Percentiles rank a stretch among this genome's conserved stretches.
Conservation (phyloP, 2,797 vertebrate genomes). For the Neopelma chrysocephalum region DNA sequence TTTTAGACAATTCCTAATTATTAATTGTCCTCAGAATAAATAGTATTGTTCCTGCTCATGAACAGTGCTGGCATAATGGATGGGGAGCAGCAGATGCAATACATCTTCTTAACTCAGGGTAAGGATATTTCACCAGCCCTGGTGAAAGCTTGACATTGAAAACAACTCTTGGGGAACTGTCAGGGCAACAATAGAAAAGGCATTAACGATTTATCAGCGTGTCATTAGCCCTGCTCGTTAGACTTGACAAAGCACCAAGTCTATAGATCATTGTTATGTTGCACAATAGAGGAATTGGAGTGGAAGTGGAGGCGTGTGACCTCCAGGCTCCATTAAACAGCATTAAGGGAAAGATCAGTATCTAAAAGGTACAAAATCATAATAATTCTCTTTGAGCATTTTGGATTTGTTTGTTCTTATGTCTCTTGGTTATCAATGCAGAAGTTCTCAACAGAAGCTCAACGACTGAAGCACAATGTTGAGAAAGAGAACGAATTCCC, state of each 20-base stretch:
- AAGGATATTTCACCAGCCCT: neutral
- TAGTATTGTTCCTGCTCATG: neutral
- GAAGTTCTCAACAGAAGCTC: neutral
- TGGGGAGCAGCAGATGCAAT: neutral
- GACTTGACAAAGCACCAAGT: neutral
- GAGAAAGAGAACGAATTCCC: neutral
- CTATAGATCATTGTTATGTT: neutral
- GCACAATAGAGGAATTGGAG: neutral
- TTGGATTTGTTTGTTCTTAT: neutral
- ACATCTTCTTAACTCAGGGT: neutral
- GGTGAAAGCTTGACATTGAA: neutral
- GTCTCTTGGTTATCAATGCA: neutral
- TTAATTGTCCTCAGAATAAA: neutral
- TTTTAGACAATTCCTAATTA: neutral
- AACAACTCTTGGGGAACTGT: neutral
- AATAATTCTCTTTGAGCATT: neutral
- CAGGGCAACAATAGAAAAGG: neutral
- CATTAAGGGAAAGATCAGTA: neutral
- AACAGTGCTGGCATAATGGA: neutral
- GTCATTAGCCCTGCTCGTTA: neutral
- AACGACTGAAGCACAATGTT: rapidly evolving
- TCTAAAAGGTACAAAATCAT: neutral
- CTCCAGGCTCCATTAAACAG: neutral
- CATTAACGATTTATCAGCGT: neutral
- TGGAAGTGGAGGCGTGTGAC: neutral